phyloP scores from a whole-genome alignment of 2,888 invertebrate genomes.

The Pinctada fucata region DNA sequence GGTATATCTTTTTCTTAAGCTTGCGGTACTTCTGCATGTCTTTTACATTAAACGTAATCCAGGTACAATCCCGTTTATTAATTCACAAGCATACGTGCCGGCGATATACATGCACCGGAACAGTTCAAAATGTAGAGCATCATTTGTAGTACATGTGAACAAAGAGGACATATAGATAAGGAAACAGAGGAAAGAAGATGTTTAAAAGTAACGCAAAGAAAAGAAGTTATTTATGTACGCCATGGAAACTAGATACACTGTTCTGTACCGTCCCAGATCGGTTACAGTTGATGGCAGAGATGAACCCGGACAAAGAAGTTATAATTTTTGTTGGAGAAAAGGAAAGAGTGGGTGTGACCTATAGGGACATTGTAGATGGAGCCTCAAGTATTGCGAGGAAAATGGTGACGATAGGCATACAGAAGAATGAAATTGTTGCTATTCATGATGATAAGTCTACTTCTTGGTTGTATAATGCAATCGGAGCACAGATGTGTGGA shows the following conservation, averaged over 20 bases:
- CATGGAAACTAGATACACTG: not conserved
- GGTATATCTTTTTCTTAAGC: too few species aligned
- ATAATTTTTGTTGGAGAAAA: not conserved
- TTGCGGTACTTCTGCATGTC: too few species aligned
- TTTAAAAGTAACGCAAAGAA: not conserved
- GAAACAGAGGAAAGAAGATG: too few species aligned
- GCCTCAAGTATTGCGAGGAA: not conserved
- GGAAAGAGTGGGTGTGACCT: not conserved
- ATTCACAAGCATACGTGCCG: too few species aligned
- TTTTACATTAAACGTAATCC: too few species aligned
- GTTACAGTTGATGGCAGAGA: not conserved
- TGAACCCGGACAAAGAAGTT: not conserved
- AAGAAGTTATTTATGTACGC: not conserved
- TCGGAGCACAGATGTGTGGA: not conserved
- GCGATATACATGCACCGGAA: too few species aligned
- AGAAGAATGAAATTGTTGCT: not conserved
- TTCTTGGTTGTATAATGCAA: not conserved
- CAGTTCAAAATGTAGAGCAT: too few species aligned
- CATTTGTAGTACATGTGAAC: too few species aligned
- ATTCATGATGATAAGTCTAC: not conserved
- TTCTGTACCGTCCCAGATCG: not conserved
- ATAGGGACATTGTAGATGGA: not conserved
- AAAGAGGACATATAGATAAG: too few species aligned
- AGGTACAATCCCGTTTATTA: too few species aligned
- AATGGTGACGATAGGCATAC: not conserved